Evolutionary conservation across 2,113 vertebrate genomes (phyloP), one percentile per base, ranked within the genome.

Genomic region (Hippocampus mohnikei): DNA sequence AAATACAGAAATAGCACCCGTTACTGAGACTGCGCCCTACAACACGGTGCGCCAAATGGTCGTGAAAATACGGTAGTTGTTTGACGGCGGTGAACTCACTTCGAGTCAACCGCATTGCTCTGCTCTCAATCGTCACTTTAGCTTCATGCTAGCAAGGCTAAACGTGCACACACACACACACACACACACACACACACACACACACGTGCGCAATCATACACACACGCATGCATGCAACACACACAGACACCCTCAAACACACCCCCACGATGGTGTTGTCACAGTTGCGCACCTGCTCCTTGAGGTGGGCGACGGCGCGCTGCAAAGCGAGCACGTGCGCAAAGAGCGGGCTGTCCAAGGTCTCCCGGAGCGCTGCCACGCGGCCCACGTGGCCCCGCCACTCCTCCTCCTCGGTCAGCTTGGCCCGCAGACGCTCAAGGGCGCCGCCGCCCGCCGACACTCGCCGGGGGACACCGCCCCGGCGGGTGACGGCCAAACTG

Each of bases 281-380:
- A 4, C 15, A 1, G 42, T 2, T 2, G 42, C 46, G 15, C 12
- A 90, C 90, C 89, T 99, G 95, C 20, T 94, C 92, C 64, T 93
- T 93, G 53, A 98, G 94, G 73, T 98, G 97, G 72, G 91, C 95
- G 90, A 98, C 94, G 71, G 96, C 97, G 81, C 95, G 93, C 91
- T 98, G 96, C 69, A 99, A 93, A 3, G 95, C 96, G 69, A 99
- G 91, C 66, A 99, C 96, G 88, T 96, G 96, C 85, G 89, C 93
- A 72, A 98, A 95, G 73, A 98, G 91, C 0, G 96, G 97, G 67
- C 95, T 97, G 85, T 89, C 91, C 60, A 99, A 90, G 0, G 93
- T 94, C 74, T 94, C 93, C 42, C 80, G 74, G 13, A 99, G 82
- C 56, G 89, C 77, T 20, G 89, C 81, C 70, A 99, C 84, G 37